These are phyloP conservation scores for Andrena flavipes DNA, from an alignment of 2,888 invertebrate genomes.

Conservation along the genomic window DNA sequence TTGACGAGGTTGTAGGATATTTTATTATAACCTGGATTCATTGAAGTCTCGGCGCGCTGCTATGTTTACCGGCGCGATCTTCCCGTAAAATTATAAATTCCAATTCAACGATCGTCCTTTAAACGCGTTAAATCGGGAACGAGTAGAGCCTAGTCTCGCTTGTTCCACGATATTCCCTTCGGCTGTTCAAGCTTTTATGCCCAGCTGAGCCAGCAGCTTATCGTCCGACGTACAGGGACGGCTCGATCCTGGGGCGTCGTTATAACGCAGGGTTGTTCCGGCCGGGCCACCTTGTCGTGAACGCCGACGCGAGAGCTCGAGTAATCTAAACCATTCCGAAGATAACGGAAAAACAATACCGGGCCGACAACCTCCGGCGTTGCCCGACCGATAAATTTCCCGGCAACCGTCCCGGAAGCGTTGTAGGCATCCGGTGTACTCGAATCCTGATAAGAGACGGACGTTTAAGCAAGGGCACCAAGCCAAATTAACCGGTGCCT, in stretches of 20 bases:
- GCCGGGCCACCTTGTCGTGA: constrained; percentile 25
- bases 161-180: background rate
- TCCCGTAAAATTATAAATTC: no score
- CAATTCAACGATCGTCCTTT: no score
- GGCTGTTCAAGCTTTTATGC: constrained; percentile 36
- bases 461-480: constrained; percentile 46
- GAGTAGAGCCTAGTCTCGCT: background rate
- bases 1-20: no score
- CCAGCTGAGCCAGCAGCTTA: constrained; percentile 56
- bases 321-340: constrained; percentile 63
- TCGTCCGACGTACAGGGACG: constrained; percentile 54
- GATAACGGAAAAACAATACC: constrained; percentile 64
- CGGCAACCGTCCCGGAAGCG: constrained; percentile 8
- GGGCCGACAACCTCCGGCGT: constrained; percentile 5
- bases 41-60: no score
- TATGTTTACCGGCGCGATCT: no score
- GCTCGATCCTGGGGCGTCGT: constrained; percentile 39
- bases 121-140: no score
- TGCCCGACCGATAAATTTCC: constrained; percentile 49
- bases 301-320: constrained; percentile 30
- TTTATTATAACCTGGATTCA: no score
- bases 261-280: constrained; percentile 14
- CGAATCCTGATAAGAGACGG: constrained; percentile 36
- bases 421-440: constrained; percentile 21
- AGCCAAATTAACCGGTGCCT: constrained; percentile 44